Conservation (phyloP, 2,888 invertebrate species). For the Lampropteryx suffumata region DNA sequence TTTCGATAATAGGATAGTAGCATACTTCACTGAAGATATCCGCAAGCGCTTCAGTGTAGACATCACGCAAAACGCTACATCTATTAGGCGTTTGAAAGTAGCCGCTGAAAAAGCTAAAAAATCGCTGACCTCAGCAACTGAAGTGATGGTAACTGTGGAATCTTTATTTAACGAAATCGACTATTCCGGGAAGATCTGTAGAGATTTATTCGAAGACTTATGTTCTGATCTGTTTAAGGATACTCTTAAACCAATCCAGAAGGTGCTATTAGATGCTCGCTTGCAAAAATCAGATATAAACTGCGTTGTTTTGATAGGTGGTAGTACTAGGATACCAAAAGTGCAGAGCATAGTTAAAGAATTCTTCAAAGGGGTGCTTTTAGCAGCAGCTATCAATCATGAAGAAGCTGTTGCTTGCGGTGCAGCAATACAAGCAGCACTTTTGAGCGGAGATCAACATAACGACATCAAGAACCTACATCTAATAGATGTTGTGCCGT, state of each 20-base stretch:
- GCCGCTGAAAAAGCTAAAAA: slow-evolving; percentile 61
- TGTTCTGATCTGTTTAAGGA: slow-evolving; percentile 66
- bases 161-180: slow-evolving; percentile 54
- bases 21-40: slow-evolving; percentile 62
- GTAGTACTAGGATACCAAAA: slow-evolving; percentile 66
- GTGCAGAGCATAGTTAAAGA: slow-evolving; percentile 51
- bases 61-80: slow-evolving; percentile 42
- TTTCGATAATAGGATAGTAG: slow-evolving; percentile 64
- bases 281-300: slow-evolving; percentile 52
- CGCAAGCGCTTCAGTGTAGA: slow-evolving; percentile 51
- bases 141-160: slow-evolving; percentile 53
- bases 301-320: slow-evolving; percentile 60
- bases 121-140: slow-evolving; percentile 49
- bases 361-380: slow-evolving; percentile 49
- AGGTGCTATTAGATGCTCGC: slow-evolving; percentile 53
- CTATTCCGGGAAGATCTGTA: slow-evolving; percentile 50
- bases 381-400: slow-evolving; percentile 57
- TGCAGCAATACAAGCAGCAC: slow-evolving; percentile 66
- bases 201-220: slow-evolving; percentile 60
- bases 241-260: slow-evolving; percentile 48
- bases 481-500: slow-evolving; percentile 61
- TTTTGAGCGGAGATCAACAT: slow-evolving; percentile 49
- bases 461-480: slow-evolving; percentile 48
- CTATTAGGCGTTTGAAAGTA: slow-evolving; percentile 50
- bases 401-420: slow-evolving; percentile 68